These are phyloP conservation scores for Dryas iulia DNA, from an alignment of 1,140 invertebrate species.

Conservation along the genomic window DNA sequence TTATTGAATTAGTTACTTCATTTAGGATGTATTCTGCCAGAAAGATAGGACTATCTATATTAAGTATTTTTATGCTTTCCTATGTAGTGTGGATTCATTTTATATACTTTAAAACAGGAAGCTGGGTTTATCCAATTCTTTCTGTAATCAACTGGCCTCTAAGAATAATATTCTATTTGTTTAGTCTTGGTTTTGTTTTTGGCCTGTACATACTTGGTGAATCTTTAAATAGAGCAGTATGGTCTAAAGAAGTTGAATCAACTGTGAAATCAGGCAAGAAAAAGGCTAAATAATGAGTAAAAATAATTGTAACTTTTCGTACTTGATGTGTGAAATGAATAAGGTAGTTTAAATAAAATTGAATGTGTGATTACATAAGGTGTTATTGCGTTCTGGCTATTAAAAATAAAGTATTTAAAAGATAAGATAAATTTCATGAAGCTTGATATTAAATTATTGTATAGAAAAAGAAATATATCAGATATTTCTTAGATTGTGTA, in stretches of 20 bases:
- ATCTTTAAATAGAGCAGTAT: conserved; percentile 84
- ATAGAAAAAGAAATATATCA: background rate
- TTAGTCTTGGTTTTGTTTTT: conserved; percentile 81
- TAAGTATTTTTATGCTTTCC: conserved; percentile 83
- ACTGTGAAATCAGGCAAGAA: conserved; percentile 75
- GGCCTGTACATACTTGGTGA: conserved; percentile 86
- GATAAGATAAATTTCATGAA: conserved; percentile 26
- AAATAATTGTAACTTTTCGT: background rate
- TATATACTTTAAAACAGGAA: conserved; percentile 85
- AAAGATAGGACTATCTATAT: conserved; percentile 81
- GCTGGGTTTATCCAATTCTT: conserved; percentile 94
- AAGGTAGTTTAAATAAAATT: background rate
- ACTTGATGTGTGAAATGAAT: background rate
- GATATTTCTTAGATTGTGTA: background rate
- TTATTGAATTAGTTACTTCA: conserved; percentile 84
- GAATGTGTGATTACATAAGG: conserved; percentile 13
- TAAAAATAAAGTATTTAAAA: conserved; percentile 9
- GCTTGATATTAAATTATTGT: background rate
- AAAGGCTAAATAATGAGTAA: conserved; percentile 67
- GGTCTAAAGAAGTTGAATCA: conserved; percentile 85
- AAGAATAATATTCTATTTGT: conserved; percentile 86
- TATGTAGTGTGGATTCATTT: conserved; percentile 90
- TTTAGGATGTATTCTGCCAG: conserved; percentile 87
- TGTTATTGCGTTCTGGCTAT: conserved; percentile 2
- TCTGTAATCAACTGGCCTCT: conserved; percentile 86